Base-by-base conservation (phyloP, 1,140 invertebrate species). In the Heliconius melpomene region DNA sequence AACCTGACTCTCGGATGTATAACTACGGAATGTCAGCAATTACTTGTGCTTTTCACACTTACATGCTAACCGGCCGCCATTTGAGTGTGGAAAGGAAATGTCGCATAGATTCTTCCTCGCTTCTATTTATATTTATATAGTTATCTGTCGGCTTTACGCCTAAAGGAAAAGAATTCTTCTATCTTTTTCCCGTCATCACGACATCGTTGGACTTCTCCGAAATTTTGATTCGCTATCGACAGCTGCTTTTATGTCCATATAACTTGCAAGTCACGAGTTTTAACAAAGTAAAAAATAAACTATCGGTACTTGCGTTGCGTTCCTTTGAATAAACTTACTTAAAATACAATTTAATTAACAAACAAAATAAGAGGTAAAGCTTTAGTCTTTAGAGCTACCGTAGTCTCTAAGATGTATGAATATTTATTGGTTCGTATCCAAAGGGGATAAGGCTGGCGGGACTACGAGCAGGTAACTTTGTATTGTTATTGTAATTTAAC, bases 401-500 rank as follows among this genome's bases (percentile, higher is more conserved):
- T 79, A 38, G 11, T 60, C 46, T 78, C 18, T 73, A 7, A 32
- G 26, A 16, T 13, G 60, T 66, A 66, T 66, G 60, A 66, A 66
- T 73, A 50, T 74, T 72, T 78, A 77, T 79, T 84, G 74, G 74
- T 72, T 79, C 81, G 88, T 89, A 89, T 87, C 86, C 46, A 57
- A 74, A 82, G 76, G 84, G 54, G 82, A 88, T 88, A 89, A 86
- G 85, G 75, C 73, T 70, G 82, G 78, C 6, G 29, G 80, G 83
- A 78, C 77, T 84, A 77, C 54, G 72, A 78, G 77, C 38, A 50
- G 83, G 79, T 72, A 83, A 46, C 83, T 79, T 89, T 91, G 91
- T 93, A 90, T 94, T 93, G 91, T 93, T 91, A 92, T 94, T 93
- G 87, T 93, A 93, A 92, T 90, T 85, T 88, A 84, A 90, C 86